Conservation (phyloP, 1,140 invertebrate species). For the Cyphomyrmex costatus region DNA sequence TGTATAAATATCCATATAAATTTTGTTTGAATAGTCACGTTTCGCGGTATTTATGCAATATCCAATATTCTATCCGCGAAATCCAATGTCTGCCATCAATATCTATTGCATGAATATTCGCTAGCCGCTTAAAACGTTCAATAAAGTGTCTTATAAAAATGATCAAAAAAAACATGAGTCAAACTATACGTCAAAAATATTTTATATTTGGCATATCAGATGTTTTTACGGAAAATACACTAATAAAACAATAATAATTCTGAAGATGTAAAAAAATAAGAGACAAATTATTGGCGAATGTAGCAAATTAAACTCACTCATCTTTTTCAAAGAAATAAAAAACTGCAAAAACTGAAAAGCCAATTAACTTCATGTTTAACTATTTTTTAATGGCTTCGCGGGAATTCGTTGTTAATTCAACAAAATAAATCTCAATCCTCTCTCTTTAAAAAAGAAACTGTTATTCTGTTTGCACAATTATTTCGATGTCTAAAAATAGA, state of each 20-base stretch:
- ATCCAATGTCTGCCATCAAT: slow-evolving; percentile 20
- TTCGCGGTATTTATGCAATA: slow-evolving; percentile 59
- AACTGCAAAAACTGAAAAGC: background rate
- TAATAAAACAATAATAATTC: slow-evolving; percentile 5
- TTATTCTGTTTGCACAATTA: background rate
- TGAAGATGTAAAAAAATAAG: background rate
- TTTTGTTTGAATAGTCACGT: slow-evolving; percentile 56
- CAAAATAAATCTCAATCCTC: background rate
- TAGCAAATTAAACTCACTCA: slow-evolving; percentile 1
- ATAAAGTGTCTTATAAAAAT: slow-evolving; percentile 54
- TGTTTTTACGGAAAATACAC: background rate
- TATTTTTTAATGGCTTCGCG: background rate
- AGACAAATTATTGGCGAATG: background rate
- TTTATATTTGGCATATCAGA: background rate
- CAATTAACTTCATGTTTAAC: slow-evolving; percentile 15
- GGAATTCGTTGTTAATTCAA: background rate
- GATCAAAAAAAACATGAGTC: slow-evolving; percentile 12
- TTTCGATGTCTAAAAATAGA: background rate
- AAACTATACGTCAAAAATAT: background rate
- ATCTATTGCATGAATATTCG: slow-evolving; percentile 53
- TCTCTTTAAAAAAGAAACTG: background rate
- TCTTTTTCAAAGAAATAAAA: background rate
- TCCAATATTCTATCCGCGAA: slow-evolving; percentile 52
- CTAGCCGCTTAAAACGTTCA: slow-evolving; percentile 32
- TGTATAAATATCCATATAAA: slow-evolving; percentile 61